These are phyloP conservation scores for Pseudomugil gertrudae DNA, from an alignment of 2,797 vertebrate genomes.

Conservation along the genomic window DNA sequence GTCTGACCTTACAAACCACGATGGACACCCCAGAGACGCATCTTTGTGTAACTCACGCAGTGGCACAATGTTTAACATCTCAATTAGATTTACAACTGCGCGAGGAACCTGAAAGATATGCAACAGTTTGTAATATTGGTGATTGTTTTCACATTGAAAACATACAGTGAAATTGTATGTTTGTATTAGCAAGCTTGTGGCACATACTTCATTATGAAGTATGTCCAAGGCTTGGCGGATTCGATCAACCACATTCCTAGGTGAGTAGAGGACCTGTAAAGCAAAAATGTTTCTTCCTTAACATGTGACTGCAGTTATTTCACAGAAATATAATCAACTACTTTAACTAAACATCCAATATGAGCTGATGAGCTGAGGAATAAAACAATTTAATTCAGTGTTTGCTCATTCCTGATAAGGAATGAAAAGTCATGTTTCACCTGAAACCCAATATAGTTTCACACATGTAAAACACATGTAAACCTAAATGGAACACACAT, in stretches of 20 bases:
- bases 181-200: background rate
- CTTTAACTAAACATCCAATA: background rate
- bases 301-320: background rate
- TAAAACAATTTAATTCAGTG: too few relatives aligned
- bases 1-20: constrained; percentile 77
- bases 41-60: constrained; percentile 84
- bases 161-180: background rate
- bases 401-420: background rate
- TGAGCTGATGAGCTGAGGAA: too few relatives aligned
- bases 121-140: background rate
- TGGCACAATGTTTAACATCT: constrained; percentile 78
- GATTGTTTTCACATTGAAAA: background rate
- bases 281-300: background rate
- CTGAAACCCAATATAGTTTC: too few relatives aligned
- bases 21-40: constrained; percentile 80
- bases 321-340: too few relatives aligned
- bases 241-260: constrained; percentile 80
- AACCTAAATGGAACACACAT: too few relatives aligned
- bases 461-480: too few relatives aligned
- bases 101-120: constrained; percentile 86
- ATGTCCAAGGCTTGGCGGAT: constrained; percentile 89
- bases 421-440: too few relatives aligned
- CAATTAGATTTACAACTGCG: constrained; percentile 90
- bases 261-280: constrained; percentile 82
- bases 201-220: constrained; percentile 85